phyloP scores from a whole-genome alignment of 2,113 vertebrate species.

The Colistium nudipinnis region DNA sequence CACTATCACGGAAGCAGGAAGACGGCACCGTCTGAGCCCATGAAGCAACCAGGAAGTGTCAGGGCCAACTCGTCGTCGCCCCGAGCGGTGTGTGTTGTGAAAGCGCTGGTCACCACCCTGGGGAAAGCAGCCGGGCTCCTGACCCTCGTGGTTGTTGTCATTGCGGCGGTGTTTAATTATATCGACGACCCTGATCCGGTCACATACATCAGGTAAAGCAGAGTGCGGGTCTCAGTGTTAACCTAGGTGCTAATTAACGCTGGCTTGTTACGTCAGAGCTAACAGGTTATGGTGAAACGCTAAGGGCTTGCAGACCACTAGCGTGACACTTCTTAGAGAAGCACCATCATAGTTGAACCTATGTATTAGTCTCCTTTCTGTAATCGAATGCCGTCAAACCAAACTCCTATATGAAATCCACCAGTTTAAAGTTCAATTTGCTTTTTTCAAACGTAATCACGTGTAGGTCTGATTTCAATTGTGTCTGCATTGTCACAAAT shows the following conservation, averaged over 20 bases:
- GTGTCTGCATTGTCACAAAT: neutral
- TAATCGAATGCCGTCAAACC: neutral
- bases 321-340: too few relatives aligned
- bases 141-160: constrained; percentile 31
- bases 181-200: constrained; percentile 67
- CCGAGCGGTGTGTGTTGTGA: constrained; percentile 13
- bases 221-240: neutral
- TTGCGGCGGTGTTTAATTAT: constrained; percentile 64
- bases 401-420: neutral
- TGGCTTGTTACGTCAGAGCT: too few relatives aligned
- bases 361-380: too few relatives aligned
- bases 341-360: too few relatives aligned
- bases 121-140: constrained; percentile 43
- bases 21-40: neutral
- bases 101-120: constrained; percentile 6
- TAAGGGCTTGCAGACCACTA: neutral
- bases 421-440: neutral
- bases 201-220: constrained; percentile 66
- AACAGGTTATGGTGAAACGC: neutral
- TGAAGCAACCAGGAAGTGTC: constrained; percentile 72
- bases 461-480: neutral
- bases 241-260: neutral
- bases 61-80: neutral
- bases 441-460: neutral
- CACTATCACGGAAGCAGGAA: constrained; percentile 1